Conservation (phyloP, 2,113 vertebrate genomes). For the Psettodes erumei region DNA sequence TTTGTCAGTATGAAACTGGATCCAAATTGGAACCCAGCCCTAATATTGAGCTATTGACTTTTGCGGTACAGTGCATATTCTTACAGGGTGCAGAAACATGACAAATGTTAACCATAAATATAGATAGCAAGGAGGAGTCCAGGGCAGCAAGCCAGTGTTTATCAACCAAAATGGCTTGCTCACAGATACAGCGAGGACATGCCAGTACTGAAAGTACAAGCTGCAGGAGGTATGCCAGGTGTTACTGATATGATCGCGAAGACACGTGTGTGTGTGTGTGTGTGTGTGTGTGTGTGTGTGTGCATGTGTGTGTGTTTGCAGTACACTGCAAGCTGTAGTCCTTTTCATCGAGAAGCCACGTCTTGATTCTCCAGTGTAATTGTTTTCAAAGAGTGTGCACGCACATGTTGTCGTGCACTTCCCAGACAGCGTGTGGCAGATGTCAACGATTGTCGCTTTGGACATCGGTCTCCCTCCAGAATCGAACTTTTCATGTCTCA, state of each 20-base stretch:
- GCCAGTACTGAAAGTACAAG: neutral
- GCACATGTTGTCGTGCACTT: neutral
- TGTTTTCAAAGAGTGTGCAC: neutral
- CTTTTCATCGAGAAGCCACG: neutral
- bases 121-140: neutral
- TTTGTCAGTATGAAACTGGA: neutral
- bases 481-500: neutral
- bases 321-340: no score
- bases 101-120: slow-evolving; percentile 21
- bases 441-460: neutral
- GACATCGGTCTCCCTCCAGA: neutral
- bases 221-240: neutral
- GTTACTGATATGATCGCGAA: neutral
- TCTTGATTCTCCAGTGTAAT: neutral
- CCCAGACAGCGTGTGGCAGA: neutral
- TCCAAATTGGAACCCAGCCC: neutral
- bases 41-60: neutral
- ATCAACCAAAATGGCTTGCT: slow-evolving; percentile 17
- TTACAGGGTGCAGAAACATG: slow-evolving; percentile 4
- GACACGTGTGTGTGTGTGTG: no score
- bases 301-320: no score
- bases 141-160: neutral
- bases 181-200: slow-evolving; percentile 1
- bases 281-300: no score
- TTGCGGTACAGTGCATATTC: slow-evolving; percentile 5